A percentile compares a stretch with the other conserved stretches of the same genome.
These are phyloP conservation scores for Megaceryle maxima DNA, from an alignment of 2,113 vertebrate species.

Conservation along the genomic window DNA sequence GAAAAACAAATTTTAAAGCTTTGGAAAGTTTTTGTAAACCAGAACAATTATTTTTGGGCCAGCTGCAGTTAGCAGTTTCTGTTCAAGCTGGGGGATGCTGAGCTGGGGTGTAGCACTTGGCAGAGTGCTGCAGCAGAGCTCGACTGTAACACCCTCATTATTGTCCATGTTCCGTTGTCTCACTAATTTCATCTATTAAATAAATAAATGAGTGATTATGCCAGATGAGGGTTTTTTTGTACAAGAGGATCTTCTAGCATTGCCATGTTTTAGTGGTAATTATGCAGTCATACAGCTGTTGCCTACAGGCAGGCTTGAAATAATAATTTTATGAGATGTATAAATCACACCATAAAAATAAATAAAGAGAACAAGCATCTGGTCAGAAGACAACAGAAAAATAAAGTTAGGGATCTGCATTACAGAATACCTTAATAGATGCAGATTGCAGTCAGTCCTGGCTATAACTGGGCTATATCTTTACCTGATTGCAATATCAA, in stretches of 20 bases:
- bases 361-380: background rate
- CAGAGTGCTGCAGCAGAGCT: background rate
- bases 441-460: background rate
- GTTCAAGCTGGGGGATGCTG: background rate
- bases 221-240: constrained; percentile 10
- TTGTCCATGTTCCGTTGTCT: constrained; percentile 19
- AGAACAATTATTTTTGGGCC: background rate
- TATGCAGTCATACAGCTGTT: constrained; percentile 46
- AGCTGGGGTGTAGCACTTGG: background rate
- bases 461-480: background rate
- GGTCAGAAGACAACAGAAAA: background rate
- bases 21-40: background rate
- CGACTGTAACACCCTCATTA: background rate
- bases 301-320: constrained; percentile 25
- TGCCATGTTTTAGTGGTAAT: constrained; percentile 8
- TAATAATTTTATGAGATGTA: constrained; percentile 16
- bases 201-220: constrained; percentile 41
- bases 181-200: constrained; percentile 47
- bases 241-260: background rate
- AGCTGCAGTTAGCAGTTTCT: constrained; percentile 5
- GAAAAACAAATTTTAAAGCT: background rate
- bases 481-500: background rate
- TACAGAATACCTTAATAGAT: background rate
- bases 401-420: background rate
- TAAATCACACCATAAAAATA: constrained; percentile 27